These are phyloP conservation scores for Tetraneura akinire DNA, from an alignment of 1,140 invertebrate genomes.

Conservation along the genomic window DNA sequence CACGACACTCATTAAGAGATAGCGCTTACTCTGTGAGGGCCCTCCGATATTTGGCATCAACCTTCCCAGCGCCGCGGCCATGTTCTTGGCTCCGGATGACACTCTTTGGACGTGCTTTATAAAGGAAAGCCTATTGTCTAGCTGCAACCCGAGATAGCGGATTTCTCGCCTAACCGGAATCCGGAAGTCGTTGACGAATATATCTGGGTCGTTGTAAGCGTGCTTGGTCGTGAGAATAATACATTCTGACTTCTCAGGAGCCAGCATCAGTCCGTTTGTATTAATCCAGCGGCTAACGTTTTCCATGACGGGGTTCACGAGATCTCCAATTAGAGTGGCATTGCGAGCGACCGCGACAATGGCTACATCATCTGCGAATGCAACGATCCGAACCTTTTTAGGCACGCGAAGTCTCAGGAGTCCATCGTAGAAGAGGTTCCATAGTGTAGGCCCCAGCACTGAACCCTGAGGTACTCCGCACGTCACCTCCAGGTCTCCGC, in stretches of 20 bases:
- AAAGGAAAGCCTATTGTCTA: background rate
- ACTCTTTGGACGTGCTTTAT: background rate
- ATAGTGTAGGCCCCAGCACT: background rate
- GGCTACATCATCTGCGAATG: constrained; percentile 17
- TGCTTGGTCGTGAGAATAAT: background rate
- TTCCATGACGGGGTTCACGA: background rate
- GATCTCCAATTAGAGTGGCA: background rate
- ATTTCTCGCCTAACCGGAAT: background rate
- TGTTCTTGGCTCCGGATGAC: constrained; percentile 19
- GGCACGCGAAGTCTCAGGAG: background rate
- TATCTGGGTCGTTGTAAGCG: background rate
- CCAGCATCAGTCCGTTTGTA: background rate
- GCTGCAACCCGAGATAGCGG: background rate
- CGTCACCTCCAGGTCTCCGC: background rate
- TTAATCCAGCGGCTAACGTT: background rate
- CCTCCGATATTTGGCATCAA: constrained; percentile 56
- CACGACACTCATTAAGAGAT: too few relatives aligned
- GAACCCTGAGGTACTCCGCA: constrained; percentile 29
- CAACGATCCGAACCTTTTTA: background rate
- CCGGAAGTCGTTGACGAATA: background rate
- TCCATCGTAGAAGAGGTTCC: too few relatives aligned
- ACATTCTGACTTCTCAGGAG: background rate
- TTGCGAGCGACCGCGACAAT: background rate
- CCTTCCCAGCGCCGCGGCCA: constrained; percentile 55
- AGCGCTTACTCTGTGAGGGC: constrained; percentile 58